Evolutionary conservation across 1,140 invertebrate species (phyloP), one percentile per base, ranked within the genome.

Genomic region (Bicyclus anynana): DNA sequence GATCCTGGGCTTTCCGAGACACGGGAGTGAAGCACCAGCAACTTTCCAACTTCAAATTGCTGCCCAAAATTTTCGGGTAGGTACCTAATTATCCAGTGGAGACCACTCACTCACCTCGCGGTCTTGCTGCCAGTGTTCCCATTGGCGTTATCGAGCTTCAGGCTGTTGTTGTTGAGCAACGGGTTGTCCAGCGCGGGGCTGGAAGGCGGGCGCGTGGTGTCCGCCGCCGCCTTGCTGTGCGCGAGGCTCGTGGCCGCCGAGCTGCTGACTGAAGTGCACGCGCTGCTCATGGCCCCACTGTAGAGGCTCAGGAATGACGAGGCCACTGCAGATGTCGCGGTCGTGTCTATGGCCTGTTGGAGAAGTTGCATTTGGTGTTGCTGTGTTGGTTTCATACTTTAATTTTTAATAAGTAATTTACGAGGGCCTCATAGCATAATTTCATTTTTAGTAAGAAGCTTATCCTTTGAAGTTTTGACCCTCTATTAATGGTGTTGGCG

Each of bases 51-150:
- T n/a, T n/a, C n/a, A n/a, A n/a, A n/a, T n/a, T n/a, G n/a, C n/a
- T n/a, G n/a, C n/a, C n/a, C n/a, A n/a, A n/a, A n/a, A n/a, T n/a
- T n/a, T n/a, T n/a, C n/a, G n/a, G n/a, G n/a, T n/a, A n/a, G n/a
- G n/a, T n/a, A n/a, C n/a, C n/a, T n/a, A n/a, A n/a, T n/a, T n/a
- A n/a, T n/a, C n/a, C n/a, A n/a, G n/a, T n/a, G n/a, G n/a, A n/a
- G n/a, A n/a, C n/a, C n/a, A n/a, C n/a, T n/a, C n/a, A n/a, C 21
- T 72, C 16, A 89, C 87, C 86, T 89, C 21, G 84, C 78, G 62
- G 82, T 88, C 78, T 89, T 89, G 63, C 86, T 87, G n/a, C 85
- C 86, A 54, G 81, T 76, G 33, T 78, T 85, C 0, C 84, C 84
- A 53, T 87, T 87, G 49, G 84, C 82, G 18, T 87, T 85, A 26